Percentiles rank a stretch among this genome's conserved stretches.
Conservation (phyloP, 2,113 vertebrate species). For the Passerina amoena region DNA sequence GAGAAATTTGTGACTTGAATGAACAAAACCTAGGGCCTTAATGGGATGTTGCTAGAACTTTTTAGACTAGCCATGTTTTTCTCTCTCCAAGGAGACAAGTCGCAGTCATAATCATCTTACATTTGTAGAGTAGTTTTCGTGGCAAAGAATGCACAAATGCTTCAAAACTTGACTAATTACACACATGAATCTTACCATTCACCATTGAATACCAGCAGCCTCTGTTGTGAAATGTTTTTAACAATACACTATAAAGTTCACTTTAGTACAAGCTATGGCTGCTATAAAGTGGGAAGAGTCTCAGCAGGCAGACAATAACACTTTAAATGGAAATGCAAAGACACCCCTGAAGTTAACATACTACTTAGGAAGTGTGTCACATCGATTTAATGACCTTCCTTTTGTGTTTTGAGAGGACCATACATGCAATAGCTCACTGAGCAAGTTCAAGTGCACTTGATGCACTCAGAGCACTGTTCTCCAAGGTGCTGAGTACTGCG, state of each 20-base stretch:
- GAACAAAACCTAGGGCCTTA: conserved; percentile 38
- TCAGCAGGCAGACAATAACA: conserved; percentile 25
- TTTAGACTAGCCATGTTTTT: background rate
- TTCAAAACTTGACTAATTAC: conserved; percentile 15
- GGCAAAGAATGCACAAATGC: background rate
- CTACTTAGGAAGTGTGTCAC: background rate
- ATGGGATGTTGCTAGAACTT: background rate
- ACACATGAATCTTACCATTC: background rate
- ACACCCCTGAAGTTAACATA: background rate
- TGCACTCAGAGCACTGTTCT: background rate
- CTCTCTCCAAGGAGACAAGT: background rate
- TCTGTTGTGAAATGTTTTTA: background rate
- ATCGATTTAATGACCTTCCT: background rate
- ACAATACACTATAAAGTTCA: background rate
- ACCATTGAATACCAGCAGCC: background rate
- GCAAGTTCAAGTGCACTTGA: conserved; percentile 13
- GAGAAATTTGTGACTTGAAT: conserved; percentile 56
- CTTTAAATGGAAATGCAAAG: conserved; percentile 16
- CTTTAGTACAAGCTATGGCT: conserved; percentile 1
- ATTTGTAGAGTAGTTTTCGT: background rate
- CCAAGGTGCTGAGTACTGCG: background rate
- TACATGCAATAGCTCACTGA: background rate
- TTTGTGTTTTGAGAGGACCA: conserved; percentile 3
- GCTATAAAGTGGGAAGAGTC: background rate
- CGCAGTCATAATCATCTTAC: background rate